These are phyloP conservation scores for Tachycineta bicolor DNA, from an alignment of 2,113 vertebrate genomes.

Conservation along the genomic window DNA sequence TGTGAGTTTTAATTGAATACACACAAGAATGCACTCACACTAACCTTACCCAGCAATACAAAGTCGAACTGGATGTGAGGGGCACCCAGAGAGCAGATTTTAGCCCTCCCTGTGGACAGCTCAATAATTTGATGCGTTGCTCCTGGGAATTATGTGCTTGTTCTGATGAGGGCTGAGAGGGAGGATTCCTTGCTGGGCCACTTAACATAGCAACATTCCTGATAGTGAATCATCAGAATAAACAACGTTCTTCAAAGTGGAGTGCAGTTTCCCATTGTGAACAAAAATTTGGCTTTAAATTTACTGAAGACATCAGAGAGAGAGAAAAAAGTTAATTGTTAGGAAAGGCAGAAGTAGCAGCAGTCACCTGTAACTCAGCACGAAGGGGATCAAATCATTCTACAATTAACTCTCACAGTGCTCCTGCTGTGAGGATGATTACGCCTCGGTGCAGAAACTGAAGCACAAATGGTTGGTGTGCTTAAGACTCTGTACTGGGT, in stretches of 20 bases:
- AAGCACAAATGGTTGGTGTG: not conserved
- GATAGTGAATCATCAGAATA: not conserved
- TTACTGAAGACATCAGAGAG: not conserved
- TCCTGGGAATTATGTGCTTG: not conserved
- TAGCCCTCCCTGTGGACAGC: not conserved
- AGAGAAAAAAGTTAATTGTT: not conserved
- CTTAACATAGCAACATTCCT: slow-evolving; percentile 1
- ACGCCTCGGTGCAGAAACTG: not conserved
- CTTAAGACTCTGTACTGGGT: not conserved
- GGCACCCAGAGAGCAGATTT: not conserved
- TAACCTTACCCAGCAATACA: not conserved
- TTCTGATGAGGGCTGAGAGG: not conserved
- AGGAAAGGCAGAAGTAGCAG: not conserved
- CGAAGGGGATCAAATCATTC: not conserved
- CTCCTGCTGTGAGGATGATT: not conserved
- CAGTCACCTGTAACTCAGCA: not conserved
- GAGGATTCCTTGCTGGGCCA: slow-evolving; percentile 16
- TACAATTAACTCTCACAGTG: not conserved
- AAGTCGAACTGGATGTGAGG: not conserved
- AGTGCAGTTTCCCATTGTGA: slow-evolving; percentile 23
- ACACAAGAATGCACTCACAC: not conserved
- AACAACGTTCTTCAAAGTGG: slow-evolving; percentile 15
- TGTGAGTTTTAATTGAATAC: not conserved
- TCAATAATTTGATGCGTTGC: not conserved
- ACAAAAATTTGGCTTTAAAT: slow-evolving; percentile 24